Evolutionary conservation across 2,888 invertebrate genomes (phyloP), one percentile per base, ranked within the genome.

Genomic region (Parnassius mnemosyne): DNA sequence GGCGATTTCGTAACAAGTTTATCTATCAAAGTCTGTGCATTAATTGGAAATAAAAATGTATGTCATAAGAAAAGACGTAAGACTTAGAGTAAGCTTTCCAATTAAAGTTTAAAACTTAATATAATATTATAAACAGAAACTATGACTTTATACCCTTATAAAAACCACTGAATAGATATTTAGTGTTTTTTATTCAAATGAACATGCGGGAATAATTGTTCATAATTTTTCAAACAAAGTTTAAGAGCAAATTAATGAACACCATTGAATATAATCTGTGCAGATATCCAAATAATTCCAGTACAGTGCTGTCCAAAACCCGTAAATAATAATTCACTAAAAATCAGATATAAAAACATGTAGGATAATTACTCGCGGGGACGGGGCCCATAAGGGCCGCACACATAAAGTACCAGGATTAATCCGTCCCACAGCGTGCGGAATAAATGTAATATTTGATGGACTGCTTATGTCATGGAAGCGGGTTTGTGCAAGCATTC

Each of bases 401-500:
- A 71, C 63, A 61, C 75, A 85, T 86, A 67, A 88, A 88, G 85
- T 82, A 83, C 71, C 61, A 68, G 65, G 76, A 79, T 80, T 69
- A 71, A 68, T 65, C 67, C 60, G 65, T 64, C 69, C 71, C 68
- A 71, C 64, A 60, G 64, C 64, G 69, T 70, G 66, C 63, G 61
- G 69, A 81, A 83, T 85, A 83, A 88, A 85, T 81, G 71, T 71
- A 69, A 74, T 88, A 84, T 85, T 87, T 87, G 77, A 85, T 83
- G 78, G 80, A 83, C 80, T 87, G 86, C 88, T 89, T 87, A 83
- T 87, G 87, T 87, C 89, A 89, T 89, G 89, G 87, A 91, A 91
- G 91, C 91, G 90, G 89, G 90, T 90, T 91, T 91, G 90, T 79
- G 91, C 89, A 91, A 91, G 90, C 91, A 91, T 91, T 90, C 91